phyloP scores from a whole-genome alignment of 2,797 vertebrate species.

The Acipenser ruthenus region DNA sequence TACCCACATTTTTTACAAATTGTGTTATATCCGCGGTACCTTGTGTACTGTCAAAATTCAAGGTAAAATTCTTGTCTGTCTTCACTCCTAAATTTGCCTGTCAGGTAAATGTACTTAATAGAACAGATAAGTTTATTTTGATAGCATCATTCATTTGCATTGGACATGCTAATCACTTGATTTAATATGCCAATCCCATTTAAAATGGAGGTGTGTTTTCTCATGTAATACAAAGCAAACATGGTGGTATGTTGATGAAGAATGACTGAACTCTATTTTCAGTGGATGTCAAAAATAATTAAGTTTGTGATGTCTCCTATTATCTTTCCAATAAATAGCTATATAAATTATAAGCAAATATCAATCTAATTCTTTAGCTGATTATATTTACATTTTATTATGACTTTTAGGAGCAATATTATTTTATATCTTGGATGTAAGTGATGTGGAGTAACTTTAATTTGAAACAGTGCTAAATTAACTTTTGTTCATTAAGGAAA shows the following conservation, averaged over 20 bases:
- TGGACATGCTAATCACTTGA: neutral
- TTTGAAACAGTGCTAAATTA: constrained; percentile 6
- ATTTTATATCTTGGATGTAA: neutral
- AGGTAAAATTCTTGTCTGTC: no score
- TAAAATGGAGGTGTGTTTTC: neutral
- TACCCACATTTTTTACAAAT: no score
- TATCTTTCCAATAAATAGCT: neutral
- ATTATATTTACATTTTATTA: constrained; percentile 2
- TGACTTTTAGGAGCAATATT: neutral
- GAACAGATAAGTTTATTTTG: neutral
- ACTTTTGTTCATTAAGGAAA: neutral
- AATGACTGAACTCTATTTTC: neutral
- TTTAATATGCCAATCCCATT: neutral
- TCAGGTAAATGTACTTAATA: no score
- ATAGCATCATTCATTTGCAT: neutral
- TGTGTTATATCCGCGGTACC: no score
- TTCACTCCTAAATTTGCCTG: no score
- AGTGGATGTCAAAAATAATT: neutral
- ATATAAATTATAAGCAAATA: neutral
- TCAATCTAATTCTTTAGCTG: neutral
- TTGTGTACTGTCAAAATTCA: no score
- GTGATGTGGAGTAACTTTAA: neutral
- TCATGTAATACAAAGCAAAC: neutral
- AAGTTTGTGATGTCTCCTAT: constrained; percentile 1
- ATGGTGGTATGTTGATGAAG: constrained; percentile 2